Evolutionary conservation across 2,797 vertebrate species (phyloP).

Genomic region (Crocidura indochinensis): DNA sequence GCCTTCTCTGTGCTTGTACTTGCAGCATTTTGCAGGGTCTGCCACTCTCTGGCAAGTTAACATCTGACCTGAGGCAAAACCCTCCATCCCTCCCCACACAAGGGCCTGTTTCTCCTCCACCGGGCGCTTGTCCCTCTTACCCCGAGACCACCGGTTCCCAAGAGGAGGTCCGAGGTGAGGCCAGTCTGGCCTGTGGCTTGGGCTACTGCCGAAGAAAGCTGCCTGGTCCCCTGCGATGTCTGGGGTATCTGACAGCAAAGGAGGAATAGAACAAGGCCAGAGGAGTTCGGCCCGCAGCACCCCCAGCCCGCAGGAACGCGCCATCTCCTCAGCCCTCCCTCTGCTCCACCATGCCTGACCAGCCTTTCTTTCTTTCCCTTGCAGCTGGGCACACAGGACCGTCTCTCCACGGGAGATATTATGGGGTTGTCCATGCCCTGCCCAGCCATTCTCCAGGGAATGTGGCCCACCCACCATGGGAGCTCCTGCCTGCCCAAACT

Average conservation of each 20-base stretch:
- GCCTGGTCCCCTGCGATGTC: conserved; percentile 69
- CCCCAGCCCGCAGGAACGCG: conserved; percentile 74
- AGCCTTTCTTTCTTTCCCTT: conserved; percentile 68
- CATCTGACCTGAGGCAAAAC: neutral
- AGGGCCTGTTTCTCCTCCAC: neutral
- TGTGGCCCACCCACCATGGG: conserved; percentile 63
- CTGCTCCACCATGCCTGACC: conserved; percentile 41
- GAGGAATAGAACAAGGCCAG: neutral
- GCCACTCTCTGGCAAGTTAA: neutral
- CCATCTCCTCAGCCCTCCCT: conserved; percentile 40
- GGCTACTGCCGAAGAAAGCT: conserved; percentile 74
- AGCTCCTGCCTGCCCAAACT: conserved; percentile 62
- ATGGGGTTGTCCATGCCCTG: conserved; percentile 13
- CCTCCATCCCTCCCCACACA: neutral
- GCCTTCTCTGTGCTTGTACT: conserved; percentile 1
- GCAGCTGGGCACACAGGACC: conserved; percentile 79
- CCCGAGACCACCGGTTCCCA: conserved; percentile 33
- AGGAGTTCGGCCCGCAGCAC: conserved; percentile 39
- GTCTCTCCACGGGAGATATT: conserved; percentile 68
- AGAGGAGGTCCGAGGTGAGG: conserved; percentile 73
- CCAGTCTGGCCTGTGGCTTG: conserved; percentile 76
- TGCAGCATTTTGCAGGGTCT: neutral
- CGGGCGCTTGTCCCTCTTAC: neutral
- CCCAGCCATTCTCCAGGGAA: conserved; percentile 62
- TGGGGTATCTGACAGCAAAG: conserved; percentile 57